Evolutionary conservation across 2,113 vertebrate species (phyloP).

Genomic region (Dicrurus megarhynchus): DNA sequence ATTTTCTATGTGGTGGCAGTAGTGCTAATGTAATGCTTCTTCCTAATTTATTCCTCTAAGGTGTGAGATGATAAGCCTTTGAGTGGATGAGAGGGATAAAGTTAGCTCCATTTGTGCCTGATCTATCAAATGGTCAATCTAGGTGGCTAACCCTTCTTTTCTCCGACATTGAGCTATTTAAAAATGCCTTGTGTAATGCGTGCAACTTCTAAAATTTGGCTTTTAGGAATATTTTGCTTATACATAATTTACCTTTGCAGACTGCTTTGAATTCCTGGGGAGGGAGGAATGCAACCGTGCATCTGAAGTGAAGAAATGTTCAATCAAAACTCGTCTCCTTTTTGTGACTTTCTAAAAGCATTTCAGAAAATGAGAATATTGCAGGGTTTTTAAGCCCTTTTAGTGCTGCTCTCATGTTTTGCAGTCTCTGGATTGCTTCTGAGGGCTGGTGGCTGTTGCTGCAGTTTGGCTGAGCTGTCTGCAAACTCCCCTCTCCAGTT

Average conservation of each 20-base stretch:
- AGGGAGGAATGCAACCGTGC: not conserved
- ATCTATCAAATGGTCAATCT: slow-evolving; percentile 29
- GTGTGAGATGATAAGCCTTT: slow-evolving; percentile 42
- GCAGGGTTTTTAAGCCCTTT: not conserved
- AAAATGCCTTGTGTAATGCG: not conserved
- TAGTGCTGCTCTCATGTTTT: not conserved
- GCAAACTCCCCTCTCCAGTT: not conserved
- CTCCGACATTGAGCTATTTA: not conserved
- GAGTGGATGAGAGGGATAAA: slow-evolving; percentile 54
- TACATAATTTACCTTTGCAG: slow-evolving; percentile 8
- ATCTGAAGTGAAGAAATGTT: not conserved
- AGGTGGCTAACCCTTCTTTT: not conserved
- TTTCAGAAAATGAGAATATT: not conserved
- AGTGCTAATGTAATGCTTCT: slow-evolving; percentile 1
- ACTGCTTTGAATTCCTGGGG: not conserved
- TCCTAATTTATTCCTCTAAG: slow-evolving; percentile 32
- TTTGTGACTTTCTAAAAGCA: not conserved
- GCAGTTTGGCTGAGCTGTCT: not conserved
- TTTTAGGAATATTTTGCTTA: slow-evolving; percentile 33
- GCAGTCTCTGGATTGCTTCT: not conserved
- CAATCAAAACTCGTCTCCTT: not conserved
- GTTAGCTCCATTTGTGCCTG: slow-evolving; percentile 37
- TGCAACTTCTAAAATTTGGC: not conserved
- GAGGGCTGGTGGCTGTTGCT: not conserved
- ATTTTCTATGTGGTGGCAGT: not conserved